phyloP scores from a whole-genome alignment of 2,888 invertebrate genomes.

The Mythimna ferrago region DNA sequence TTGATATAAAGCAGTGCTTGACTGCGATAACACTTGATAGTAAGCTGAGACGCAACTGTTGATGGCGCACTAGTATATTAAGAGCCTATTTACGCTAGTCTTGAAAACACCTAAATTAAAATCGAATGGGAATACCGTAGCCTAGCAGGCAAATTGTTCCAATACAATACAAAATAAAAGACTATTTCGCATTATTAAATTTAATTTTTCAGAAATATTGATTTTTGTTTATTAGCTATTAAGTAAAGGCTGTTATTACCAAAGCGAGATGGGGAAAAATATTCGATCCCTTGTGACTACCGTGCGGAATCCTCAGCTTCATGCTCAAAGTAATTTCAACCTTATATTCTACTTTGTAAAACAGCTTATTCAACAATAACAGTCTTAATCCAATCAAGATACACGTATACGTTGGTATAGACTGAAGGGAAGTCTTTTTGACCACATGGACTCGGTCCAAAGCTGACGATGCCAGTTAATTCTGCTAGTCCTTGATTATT shows the following conservation, averaged over 20 bases:
- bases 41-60: too few species aligned
- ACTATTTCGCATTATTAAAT: not conserved
- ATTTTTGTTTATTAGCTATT: not conserved
- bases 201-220: not conserved
- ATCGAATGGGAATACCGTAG: too few species aligned
- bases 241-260: not conserved
- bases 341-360: not conserved
- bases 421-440: conserved; percentile 16
- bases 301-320: not conserved
- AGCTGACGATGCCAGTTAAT: conserved; percentile 26
- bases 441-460: conserved; percentile 1
- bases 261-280: not conserved
- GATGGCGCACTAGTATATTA: too few species aligned
- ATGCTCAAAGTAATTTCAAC: not conserved
- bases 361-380: conserved; percentile 9
- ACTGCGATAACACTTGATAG: too few species aligned
- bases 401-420: conserved; percentile 36
- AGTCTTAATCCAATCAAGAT: conserved; percentile 38
- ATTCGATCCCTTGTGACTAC: not conserved
- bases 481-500: conserved; percentile 17
- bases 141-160: too few species aligned
- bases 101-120: too few species aligned
- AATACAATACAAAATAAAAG: not conserved
- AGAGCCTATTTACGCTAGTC: too few species aligned
- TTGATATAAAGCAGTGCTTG: too few species aligned